Conservation (phyloP, 2,113 vertebrate species). For the Poeciliopsis occidentalis region DNA sequence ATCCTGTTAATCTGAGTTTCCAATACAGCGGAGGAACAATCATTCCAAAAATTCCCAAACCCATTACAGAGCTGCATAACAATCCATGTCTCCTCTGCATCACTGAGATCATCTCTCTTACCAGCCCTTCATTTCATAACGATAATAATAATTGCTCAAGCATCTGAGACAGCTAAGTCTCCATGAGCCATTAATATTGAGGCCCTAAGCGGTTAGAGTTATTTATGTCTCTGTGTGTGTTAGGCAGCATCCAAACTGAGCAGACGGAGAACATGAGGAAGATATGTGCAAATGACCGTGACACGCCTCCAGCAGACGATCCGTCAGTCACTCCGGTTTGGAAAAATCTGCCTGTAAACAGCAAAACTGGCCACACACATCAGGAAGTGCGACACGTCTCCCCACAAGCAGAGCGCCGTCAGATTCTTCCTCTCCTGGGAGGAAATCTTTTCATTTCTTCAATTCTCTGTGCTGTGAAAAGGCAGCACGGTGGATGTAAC, state of each 20-base stretch:
- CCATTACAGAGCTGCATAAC: slow-evolving; percentile 56
- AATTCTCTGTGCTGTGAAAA: background rate
- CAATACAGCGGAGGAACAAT: slow-evolving; percentile 36
- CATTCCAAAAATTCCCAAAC: slow-evolving; percentile 51
- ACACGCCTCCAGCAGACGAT: slow-evolving; percentile 58
- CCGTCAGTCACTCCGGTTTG: slow-evolving; percentile 55
- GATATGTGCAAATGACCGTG: slow-evolving; percentile 57
- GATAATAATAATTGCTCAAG: slow-evolving; percentile 51
- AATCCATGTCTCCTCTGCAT: slow-evolving; percentile 52
- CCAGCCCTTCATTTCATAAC: slow-evolving; percentile 51
- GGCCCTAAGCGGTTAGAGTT: slow-evolving; percentile 58
- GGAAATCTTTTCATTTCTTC: slow-evolving; percentile 31
- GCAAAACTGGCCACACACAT: slow-evolving; percentile 19
- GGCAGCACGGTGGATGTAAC: slow-evolving; percentile 15
- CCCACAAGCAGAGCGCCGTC: slow-evolving; percentile 1
- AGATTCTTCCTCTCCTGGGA: slow-evolving; percentile 24
- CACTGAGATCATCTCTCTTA: slow-evolving; percentile 42
- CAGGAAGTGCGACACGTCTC: slow-evolving; percentile 13
- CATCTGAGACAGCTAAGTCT: slow-evolving; percentile 67
- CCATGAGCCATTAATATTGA: slow-evolving; percentile 70
- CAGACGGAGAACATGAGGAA: slow-evolving; percentile 59
- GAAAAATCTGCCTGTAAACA: slow-evolving; percentile 50
- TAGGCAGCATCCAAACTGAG: slow-evolving; percentile 54
- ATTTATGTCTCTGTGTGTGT: slow-evolving; percentile 67
- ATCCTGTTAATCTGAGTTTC: slow-evolving; percentile 46